A percentile compares a stretch with the other conserved stretches of the same genome.
These are phyloP conservation scores for Morbakka virulenta DNA, from an alignment of 30 jellyfish, hydroid and myxozoan species.

Conservation along the genomic window DNA sequence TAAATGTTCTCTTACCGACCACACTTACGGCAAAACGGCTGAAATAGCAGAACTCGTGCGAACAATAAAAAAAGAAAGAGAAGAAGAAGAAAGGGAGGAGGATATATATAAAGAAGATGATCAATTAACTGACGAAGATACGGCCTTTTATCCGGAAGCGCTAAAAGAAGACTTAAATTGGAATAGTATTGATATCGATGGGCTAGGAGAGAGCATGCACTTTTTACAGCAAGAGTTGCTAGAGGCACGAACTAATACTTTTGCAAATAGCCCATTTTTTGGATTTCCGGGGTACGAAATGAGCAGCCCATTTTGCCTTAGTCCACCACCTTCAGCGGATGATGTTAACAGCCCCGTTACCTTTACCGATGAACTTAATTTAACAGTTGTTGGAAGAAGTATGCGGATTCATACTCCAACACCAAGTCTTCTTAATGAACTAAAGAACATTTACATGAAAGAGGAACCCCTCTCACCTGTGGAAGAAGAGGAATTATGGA, in stretches of 20 bases:
- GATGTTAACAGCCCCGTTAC: slow-evolving; percentile 62
- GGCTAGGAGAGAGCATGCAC: slow-evolving; percentile 83
- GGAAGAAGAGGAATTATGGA: slow-evolving; percentile 62
- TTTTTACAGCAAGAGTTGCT: slow-evolving; percentile 82
- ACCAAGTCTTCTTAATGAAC: slow-evolving; percentile 26
- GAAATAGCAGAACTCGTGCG: neutral
- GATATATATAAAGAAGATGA: slow-evolving; percentile 17
- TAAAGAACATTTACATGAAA: slow-evolving; percentile 33
- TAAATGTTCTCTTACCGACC: slow-evolving; percentile 42
- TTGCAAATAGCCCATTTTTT: slow-evolving; percentile 61
- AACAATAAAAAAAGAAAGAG: slow-evolving; percentile 5
- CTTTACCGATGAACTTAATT: slow-evolving; percentile 79
- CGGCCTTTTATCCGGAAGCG: slow-evolving; percentile 74
- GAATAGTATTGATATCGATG: slow-evolving; percentile 64
- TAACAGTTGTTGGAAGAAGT: slow-evolving; percentile 83
- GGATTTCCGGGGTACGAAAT: slow-evolving; percentile 53
- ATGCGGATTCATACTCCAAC: slow-evolving; percentile 74
- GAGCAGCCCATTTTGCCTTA: slow-evolving; percentile 84
- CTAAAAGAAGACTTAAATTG: slow-evolving; percentile 84
- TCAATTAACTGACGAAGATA: slow-evolving; percentile 29
- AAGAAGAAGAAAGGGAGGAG: neutral
- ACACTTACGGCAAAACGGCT: slow-evolving; percentile 35
- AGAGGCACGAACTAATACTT: slow-evolving; percentile 77
- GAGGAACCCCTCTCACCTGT: slow-evolving; percentile 88
- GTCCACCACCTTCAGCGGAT: slow-evolving; percentile 94